Conservation (phyloP, 2,888 invertebrate genomes). For the Parapristionchus giblindavisi region DNA sequence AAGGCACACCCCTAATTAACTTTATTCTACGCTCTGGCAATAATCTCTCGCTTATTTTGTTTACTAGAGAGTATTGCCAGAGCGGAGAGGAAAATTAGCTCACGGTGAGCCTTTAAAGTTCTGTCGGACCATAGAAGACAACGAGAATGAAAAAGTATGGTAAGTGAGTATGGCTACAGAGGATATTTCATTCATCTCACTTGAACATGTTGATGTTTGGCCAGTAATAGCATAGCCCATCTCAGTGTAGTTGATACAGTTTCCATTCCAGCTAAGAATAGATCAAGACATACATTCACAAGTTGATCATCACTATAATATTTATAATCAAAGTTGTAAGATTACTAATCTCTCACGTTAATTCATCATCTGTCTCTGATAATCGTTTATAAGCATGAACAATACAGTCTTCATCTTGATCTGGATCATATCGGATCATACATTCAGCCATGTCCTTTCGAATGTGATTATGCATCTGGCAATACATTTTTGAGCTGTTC, state of each 20-base stretch:
- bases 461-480: conserved; percentile 11
- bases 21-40: too few relatives aligned
- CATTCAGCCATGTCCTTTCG: conserved; percentile 5
- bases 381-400: neutral
- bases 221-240: conserved; percentile 4
- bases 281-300: conserved; percentile 15
- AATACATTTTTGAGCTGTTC: too few relatives aligned
- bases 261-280: conserved; percentile 6
- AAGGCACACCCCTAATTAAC: too few relatives aligned
- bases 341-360: too few relatives aligned
- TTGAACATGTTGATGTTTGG: neutral
- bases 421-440: neutral
- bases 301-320: conserved; percentile 10
- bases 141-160: too few relatives aligned
- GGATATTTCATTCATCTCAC: neutral
- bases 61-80: too few relatives aligned
- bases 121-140: too few relatives aligned
- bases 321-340: too few relatives aligned
- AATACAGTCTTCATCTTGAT: neutral
- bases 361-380: neutral
- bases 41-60: too few relatives aligned
- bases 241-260: neutral
- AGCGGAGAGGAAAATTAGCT: too few relatives aligned
- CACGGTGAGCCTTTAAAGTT: too few relatives aligned
- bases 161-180: neutral